phyloP scores from a whole-genome alignment of 2,797 vertebrate species.

The Danio aesculapii region DNA sequence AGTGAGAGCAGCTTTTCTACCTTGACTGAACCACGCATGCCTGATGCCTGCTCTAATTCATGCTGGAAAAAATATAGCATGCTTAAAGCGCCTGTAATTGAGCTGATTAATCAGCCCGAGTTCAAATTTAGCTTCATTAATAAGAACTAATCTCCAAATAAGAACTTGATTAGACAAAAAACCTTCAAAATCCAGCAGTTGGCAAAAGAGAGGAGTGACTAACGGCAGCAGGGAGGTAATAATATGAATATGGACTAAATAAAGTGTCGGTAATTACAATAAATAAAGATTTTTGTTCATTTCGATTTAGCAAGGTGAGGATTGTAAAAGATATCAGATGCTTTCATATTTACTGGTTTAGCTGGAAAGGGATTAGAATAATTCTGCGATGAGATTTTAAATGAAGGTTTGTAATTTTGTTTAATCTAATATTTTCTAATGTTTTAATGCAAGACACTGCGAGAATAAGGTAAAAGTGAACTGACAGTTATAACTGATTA shows the following conservation, averaged over 20 bases:
- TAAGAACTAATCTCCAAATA: constrained; percentile 51
- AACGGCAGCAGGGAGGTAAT: constrained; percentile 11
- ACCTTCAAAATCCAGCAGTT: constrained; percentile 32
- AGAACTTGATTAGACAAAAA: constrained; percentile 44
- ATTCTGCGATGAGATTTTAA: no score
- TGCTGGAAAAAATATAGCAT: constrained; percentile 40
- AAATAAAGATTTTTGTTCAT: neutral
- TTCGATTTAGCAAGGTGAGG: neutral
- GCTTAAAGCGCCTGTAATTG: constrained; percentile 50
- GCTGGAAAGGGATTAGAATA: neutral
- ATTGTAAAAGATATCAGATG: neutral
- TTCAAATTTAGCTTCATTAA: constrained; percentile 49
- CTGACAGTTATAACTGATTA: no score
- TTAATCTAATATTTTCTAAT: no score
- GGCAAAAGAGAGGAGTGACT: constrained; percentile 19
- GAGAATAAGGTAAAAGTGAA: no score
- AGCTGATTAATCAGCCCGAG: constrained; percentile 49
- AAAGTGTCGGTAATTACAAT: neutral
- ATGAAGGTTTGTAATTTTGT: no score
- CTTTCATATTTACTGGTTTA: neutral
- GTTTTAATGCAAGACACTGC: no score
- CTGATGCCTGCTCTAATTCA: constrained; percentile 27
- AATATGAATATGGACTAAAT: neutral
- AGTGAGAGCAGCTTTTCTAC: neutral
- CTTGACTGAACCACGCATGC: neutral